These are phyloP conservation scores for Varanus komodoensis DNA, from an alignment of 2,113 vertebrate species.

Conservation along the genomic window DNA sequence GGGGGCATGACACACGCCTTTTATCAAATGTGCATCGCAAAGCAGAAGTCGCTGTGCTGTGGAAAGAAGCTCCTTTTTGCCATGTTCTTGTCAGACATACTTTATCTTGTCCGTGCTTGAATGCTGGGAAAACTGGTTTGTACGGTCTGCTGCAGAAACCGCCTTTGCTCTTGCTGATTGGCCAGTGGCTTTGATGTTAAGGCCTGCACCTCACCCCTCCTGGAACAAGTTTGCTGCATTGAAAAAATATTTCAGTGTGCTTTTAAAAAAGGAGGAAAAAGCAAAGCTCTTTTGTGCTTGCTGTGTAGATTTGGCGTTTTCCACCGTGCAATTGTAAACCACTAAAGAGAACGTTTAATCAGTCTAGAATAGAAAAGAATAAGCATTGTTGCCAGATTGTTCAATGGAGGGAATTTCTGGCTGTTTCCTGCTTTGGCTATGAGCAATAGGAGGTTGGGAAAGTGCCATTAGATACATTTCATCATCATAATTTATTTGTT, in stretches of 20 bases:
- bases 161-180: background rate
- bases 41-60: background rate
- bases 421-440: too few relatives aligned
- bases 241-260: background rate
- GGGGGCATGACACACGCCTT: constrained; percentile 6
- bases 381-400: too few relatives aligned
- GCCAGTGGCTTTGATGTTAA: too few relatives aligned
- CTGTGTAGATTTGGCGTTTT: too few relatives aligned
- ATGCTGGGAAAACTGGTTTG: background rate
- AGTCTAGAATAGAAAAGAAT: too few relatives aligned
- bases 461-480: too few relatives aligned
- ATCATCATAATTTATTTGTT: too few relatives aligned
- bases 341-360: too few relatives aligned
- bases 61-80: background rate
- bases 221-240: background rate
- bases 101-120: background rate
- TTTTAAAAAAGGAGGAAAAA: background rate
- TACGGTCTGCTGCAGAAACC: background rate
- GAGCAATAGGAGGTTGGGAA: too few relatives aligned
- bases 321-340: too few relatives aligned
- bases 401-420: too few relatives aligned
- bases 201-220: background rate
- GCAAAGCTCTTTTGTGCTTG: background rate
- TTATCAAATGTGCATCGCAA: background rate
- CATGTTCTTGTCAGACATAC: background rate